Evolutionary conservation across 2,797 vertebrate genomes (phyloP).

Genomic region (Graptemys geographica): DNA sequence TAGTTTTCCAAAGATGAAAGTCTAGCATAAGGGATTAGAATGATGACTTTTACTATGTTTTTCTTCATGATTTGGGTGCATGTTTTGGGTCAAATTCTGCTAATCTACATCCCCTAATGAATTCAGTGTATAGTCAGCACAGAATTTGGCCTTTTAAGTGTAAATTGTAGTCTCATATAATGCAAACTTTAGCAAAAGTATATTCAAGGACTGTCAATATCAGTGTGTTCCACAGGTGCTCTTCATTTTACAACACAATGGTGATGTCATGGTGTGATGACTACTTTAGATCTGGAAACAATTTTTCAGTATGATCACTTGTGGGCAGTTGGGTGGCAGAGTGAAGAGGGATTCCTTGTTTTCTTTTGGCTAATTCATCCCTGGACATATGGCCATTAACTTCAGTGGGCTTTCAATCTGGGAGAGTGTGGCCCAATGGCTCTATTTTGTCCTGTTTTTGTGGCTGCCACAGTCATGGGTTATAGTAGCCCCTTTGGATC

Average conservation of each 20-base stretch:
- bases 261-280: background rate
- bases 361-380: background rate
- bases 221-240: background rate
- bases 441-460: background rate
- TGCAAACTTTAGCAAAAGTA: background rate
- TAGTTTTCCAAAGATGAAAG: background rate
- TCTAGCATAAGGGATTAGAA: background rate
- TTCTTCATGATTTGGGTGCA: background rate
- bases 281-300: background rate
- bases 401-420: background rate
- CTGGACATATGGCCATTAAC: background rate
- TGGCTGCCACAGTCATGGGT: background rate
- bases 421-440: background rate
- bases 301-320: background rate
- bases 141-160: background rate
- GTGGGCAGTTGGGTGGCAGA: background rate
- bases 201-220: background rate
- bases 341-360: background rate
- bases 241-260: background rate
- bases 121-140: background rate
- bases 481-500: background rate
- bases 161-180: background rate
- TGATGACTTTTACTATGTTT: background rate
- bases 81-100: background rate
- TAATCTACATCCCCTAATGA: background rate